A percentile compares a stretch with the other conserved stretches of the same genome.
phyloP scores from a whole-genome alignment of 2,888 invertebrate genomes.

The Anticlea derivata region DNA sequence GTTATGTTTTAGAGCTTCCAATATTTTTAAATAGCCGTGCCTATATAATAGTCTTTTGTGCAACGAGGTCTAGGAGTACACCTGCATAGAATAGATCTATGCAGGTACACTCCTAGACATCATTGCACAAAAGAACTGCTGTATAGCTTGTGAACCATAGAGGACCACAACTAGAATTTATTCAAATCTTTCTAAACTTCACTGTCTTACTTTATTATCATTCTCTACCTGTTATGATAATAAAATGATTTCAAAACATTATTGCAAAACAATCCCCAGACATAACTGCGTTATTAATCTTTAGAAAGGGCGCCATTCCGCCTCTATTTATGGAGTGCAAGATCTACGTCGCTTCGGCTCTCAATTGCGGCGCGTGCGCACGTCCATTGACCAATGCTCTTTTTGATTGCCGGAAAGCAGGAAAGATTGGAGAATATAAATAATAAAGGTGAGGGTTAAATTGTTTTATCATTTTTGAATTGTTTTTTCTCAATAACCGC shows the following conservation, averaged over 20 bases:
- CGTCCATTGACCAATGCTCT: slow-evolving; percentile 47
- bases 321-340: slow-evolving; percentile 46
- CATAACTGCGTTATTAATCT: slow-evolving; percentile 15
- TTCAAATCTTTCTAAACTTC: too few species aligned
- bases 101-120: too few species aligned
- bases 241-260: slow-evolving; percentile 5
- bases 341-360: slow-evolving; percentile 41
- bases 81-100: slow-evolving; percentile 22
- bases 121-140: too few species aligned
- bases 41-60: neutral
- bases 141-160: slow-evolving; percentile 21
- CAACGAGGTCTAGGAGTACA: slow-evolving; percentile 22
- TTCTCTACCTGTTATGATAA: neutral
- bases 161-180: slow-evolving; percentile 2
- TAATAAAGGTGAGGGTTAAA: too few species aligned
- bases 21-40: too few species aligned
- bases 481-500: too few species aligned
- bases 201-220: neutral
- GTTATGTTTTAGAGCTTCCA: neutral
- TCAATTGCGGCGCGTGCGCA: slow-evolving; percentile 46
- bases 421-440: neutral
- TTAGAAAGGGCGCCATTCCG: slow-evolving; percentile 21
- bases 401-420: slow-evolving; percentile 24
- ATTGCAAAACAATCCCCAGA: slow-evolving; percentile 21
- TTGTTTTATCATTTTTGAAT: too few species aligned